Percentiles rank a stretch among this genome's conserved stretches.
Conservation (phyloP, 1,140 invertebrate genomes). For the Drosophila nikananu region DNA sequence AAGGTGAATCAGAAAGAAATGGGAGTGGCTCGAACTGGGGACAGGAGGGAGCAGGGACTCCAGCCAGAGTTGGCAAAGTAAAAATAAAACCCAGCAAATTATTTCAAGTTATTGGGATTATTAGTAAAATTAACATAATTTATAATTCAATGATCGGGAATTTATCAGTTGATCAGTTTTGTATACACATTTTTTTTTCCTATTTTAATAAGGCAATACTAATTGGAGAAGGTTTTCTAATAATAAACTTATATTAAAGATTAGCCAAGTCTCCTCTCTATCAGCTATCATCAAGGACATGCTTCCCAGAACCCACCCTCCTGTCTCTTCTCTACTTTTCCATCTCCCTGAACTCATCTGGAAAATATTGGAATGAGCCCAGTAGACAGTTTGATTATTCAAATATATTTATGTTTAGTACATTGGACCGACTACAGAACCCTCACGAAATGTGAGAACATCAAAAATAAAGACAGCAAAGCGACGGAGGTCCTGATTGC, state of each 20-base stretch:
- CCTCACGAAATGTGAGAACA: slow-evolving; percentile 57
- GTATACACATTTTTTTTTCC: too few species aligned
- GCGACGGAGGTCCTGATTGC: slow-evolving; percentile 15
- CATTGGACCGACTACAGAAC: slow-evolving; percentile 19
- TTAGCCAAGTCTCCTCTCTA: background rate
- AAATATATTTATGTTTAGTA: slow-evolving; percentile 57
- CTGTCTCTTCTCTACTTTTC: background rate
- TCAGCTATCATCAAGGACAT: background rate
- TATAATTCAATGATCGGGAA: background rate
- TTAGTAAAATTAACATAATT: background rate
- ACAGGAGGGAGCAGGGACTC: background rate
- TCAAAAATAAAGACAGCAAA: slow-evolving; percentile 71
- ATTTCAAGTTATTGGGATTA: too few species aligned
- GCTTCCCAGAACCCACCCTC: background rate
- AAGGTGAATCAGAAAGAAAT: slow-evolving; percentile 23
- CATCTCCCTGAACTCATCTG: slow-evolving; percentile 18
- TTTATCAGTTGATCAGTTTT: background rate
- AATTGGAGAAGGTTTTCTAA: background rate
- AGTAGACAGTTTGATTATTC: slow-evolving; percentile 53
- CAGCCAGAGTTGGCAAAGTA: background rate
- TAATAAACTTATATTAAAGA: background rate
- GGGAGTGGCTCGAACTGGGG: background rate
- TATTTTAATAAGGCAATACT: background rate
- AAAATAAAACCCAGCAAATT: too few species aligned
- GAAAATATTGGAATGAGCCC: background rate